Base-by-base conservation (phyloP, 1,140 invertebrate genomes). In the Medauroidea extradentata region DNA sequence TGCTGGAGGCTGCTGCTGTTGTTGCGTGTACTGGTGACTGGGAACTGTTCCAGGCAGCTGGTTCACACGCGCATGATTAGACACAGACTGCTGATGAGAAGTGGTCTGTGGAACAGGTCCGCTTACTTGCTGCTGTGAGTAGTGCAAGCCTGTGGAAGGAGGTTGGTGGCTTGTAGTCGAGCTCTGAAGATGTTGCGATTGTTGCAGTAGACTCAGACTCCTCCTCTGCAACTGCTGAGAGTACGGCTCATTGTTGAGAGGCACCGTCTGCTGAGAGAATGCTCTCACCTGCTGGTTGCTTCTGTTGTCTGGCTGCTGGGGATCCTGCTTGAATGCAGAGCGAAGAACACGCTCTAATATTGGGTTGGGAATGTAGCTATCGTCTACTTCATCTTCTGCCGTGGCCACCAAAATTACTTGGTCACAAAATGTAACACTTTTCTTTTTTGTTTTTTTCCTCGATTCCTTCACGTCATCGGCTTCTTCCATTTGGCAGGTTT, bases 391-490 rank as follows among this genome's bases (percentile, higher is more conserved):
- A 65, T 95, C 92, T 67, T 94, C 92, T 0, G 93, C 92, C 16
- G 91, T 93, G 3, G 92, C 91, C 14, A 95, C 93, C 27, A 95
- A 75, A 57, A 93, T 91, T 0, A 96, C 92, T 75, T 94, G 90
- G 71, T 96, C 92, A 67, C 92, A 94, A 73, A 96, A 96, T 0
- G 92, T 94, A 1, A 96, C 93, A 65, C 90, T 93, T 72, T 95
- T 95, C 79, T 95, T 95, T 69, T 92, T 92, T 24, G 75, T 67
- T 7, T 83, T 80, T 54, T 86, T 80, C 63, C 82, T 79, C 1
- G 70, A 67, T 42, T 74, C 76, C 42, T 65, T 68, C 16, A 69
- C 72, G 2, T 65, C 65, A 11, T 34, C 29, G 11, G 11, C 11
- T 34, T 34, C 29, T 34, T 34, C 29, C 4, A 11, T 34, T 34